Percentiles rank a stretch among this genome's conserved stretches.
phyloP scores from a whole-genome alignment of 2,113 vertebrate genomes.

The Scopus umbretta region DNA sequence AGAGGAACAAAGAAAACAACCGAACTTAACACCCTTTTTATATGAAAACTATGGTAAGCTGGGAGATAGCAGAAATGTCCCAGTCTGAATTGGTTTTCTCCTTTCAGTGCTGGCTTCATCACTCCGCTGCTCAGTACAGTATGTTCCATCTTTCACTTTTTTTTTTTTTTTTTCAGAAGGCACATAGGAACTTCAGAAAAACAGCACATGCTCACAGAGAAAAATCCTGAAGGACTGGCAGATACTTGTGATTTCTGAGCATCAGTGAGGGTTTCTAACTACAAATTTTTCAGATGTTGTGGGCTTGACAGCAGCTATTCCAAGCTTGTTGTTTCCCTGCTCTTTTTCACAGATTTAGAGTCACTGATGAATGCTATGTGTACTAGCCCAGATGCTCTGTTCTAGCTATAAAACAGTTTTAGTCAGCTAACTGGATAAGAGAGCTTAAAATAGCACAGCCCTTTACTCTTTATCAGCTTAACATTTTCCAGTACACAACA shows the following conservation, averaged over 20 bases:
- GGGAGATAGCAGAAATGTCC: background rate
- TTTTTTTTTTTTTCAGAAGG: background rate
- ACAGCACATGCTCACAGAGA: constrained; percentile 54
- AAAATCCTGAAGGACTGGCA: constrained; percentile 45
- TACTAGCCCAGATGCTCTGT: constrained; percentile 50
- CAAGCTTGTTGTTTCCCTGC: constrained; percentile 50
- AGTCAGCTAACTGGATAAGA: constrained; percentile 70
- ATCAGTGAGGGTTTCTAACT: constrained; percentile 44
- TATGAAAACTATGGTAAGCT: background rate
- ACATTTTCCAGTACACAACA: constrained; percentile 56
- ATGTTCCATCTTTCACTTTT: constrained; percentile 16
- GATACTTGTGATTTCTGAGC: constrained; percentile 50
- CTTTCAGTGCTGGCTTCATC: background rate
- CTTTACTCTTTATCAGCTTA: constrained; percentile 69
- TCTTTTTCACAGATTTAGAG: constrained; percentile 49
- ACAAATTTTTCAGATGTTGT: constrained; percentile 62
- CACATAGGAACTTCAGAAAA: constrained; percentile 59
- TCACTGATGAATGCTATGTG: constrained; percentile 51
- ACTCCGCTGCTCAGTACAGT: background rate
- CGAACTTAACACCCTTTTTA: background rate
- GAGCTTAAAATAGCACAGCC: constrained; percentile 67
- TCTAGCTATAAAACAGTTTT: constrained; percentile 65
- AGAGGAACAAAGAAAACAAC: background rate
- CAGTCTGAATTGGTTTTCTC: background rate
- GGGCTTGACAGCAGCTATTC: constrained; percentile 61